These are phyloP conservation scores for Theodoxus fluviatilis DNA, from an alignment of 2,888 invertebrate genomes.

Conservation along the genomic window DNA sequence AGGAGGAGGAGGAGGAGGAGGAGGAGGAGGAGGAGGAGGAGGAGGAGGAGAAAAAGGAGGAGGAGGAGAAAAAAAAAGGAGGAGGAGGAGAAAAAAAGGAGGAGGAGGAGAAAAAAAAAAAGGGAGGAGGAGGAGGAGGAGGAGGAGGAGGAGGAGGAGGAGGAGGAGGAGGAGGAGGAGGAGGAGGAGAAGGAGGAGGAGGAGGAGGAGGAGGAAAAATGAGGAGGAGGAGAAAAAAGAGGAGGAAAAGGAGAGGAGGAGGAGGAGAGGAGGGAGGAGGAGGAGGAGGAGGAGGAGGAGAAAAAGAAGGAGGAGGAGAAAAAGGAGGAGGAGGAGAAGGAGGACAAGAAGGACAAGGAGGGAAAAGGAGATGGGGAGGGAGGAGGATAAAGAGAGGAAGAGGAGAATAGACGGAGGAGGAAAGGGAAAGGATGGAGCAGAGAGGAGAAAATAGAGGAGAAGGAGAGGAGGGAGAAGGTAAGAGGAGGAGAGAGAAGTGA, in stretches of 20 bases:
- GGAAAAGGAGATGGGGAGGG: neutral
- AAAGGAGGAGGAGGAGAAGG: slow-evolving; percentile 2
- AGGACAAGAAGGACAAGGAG: neutral
- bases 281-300: neutral
- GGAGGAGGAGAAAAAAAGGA: too few species aligned
- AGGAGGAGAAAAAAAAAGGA: too few species aligned
- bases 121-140: too few species aligned
- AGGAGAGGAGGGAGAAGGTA: neutral
- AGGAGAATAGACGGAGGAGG: neutral
- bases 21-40: too few species aligned
- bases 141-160: neutral
- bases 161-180: neutral
- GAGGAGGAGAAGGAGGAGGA: neutral
- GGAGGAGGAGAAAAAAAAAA: too few species aligned
- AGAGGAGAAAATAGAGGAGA: slow-evolving; percentile 20
- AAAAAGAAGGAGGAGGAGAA: slow-evolving; percentile 1
- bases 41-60: too few species aligned
- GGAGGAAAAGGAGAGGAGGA: neutral
- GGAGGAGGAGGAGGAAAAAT: neutral
- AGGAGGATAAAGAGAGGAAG: neutral
- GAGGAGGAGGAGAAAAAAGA: neutral
- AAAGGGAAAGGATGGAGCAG: slow-evolving; percentile 2
- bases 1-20: too few species aligned
- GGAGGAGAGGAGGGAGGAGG: neutral
- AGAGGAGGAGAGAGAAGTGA: neutral